phyloP scores from a whole-genome alignment of 92 coral and sea anemone genomes.

The Metridium senile region DNA sequence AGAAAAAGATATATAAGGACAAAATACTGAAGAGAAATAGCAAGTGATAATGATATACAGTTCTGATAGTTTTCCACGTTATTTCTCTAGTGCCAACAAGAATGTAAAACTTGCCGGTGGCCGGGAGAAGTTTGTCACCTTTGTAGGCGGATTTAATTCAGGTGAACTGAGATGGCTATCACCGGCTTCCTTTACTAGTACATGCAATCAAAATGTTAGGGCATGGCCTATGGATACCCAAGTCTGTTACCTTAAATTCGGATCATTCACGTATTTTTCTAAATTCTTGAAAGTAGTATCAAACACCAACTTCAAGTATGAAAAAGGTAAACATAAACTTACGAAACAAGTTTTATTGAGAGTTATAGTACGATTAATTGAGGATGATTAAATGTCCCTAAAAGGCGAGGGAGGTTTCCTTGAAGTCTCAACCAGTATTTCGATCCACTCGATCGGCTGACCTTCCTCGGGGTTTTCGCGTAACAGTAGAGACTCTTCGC shows the following conservation, averaged over 20 bases:
- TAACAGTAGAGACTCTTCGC: too few relatives aligned
- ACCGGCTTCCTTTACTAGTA: slow-evolving; percentile 70
- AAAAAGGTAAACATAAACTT: slow-evolving; percentile 5
- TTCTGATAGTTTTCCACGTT: too few relatives aligned
- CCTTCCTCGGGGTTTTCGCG: too few relatives aligned
- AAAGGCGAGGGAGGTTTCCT: too few relatives aligned
- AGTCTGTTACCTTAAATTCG: slow-evolving; percentile 1
- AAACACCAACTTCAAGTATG: background rate
- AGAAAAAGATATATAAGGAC: too few relatives aligned
- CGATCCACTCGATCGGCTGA: too few relatives aligned
- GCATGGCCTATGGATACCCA: slow-evolving; percentile 67
- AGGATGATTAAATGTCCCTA: too few relatives aligned
- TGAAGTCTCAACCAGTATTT: too few relatives aligned
- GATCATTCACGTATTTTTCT: background rate
- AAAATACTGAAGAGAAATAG: too few relatives aligned
- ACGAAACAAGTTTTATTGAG: too few relatives aligned
- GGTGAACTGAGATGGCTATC: slow-evolving; percentile 51
- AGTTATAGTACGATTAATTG: too few relatives aligned
- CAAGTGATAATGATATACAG: too few relatives aligned
- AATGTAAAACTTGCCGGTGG: slow-evolving; percentile 57
- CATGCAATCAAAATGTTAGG: slow-evolving; percentile 45
- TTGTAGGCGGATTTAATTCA: slow-evolving; percentile 9
- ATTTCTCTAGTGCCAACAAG: slow-evolving; percentile 47
- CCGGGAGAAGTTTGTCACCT: slow-evolving; percentile 47
- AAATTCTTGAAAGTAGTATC: background rate